These are phyloP conservation scores for Itoplectis maculator DNA, from an alignment of 2,888 invertebrate species.

Conservation along the genomic window DNA sequence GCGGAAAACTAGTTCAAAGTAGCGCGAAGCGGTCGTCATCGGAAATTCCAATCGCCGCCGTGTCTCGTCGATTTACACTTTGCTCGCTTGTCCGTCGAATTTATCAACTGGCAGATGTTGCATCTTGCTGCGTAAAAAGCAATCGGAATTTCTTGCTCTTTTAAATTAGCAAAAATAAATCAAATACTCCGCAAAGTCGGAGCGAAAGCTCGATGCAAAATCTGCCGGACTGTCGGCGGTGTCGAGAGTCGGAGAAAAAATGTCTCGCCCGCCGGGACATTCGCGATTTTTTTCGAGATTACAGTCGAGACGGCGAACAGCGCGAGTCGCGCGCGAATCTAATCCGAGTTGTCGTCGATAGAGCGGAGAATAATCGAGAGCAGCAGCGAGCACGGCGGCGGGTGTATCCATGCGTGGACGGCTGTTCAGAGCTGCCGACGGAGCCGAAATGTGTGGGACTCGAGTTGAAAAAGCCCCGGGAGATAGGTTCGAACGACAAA, in stretches of 20 bases:
- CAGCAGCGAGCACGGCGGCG: neutral
- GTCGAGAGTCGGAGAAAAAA: neutral
- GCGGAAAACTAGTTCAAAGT: neutral
- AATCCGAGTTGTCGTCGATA: constrained; percentile 27
- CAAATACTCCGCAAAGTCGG: neutral
- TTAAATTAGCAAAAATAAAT: neutral
- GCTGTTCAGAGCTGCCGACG: neutral
- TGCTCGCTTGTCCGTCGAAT: neutral
- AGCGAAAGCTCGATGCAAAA: neutral
- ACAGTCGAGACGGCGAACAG: too few relatives aligned
- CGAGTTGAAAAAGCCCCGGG: neutral
- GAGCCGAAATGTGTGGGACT: neutral
- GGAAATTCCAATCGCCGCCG: neutral
- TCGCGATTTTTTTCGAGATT: constrained; percentile 4
- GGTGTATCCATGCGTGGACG: constrained; percentile 7
- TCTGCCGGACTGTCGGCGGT: neutral
- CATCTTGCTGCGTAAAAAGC: too few relatives aligned
- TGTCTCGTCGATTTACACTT: neutral
- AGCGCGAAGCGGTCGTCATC: neutral
- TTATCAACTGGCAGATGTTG: neutral
- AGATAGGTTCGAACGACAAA: constrained; percentile 3
- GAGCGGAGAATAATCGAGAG: neutral
- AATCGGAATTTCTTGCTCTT: too few relatives aligned
- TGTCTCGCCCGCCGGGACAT: neutral
- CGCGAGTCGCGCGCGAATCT: constrained; percentile 47